phyloP scores from a whole-genome alignment of 1,140 invertebrate species.

The Mactra quadrangularis region DNA sequence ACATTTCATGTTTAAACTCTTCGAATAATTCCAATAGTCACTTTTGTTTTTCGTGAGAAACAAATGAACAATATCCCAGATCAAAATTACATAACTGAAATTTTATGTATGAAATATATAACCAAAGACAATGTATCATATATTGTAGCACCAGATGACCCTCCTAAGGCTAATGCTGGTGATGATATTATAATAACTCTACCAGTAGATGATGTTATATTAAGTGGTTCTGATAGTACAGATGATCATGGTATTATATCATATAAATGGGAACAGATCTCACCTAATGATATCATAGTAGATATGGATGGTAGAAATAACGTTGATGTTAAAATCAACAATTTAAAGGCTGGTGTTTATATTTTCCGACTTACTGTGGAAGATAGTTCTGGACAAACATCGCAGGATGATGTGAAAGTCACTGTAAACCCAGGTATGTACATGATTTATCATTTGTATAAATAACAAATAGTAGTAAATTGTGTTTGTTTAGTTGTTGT shows the following conservation, averaged over 20 bases:
- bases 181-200: slow-evolving; percentile 9
- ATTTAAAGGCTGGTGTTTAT: slow-evolving; percentile 22
- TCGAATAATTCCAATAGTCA: no score
- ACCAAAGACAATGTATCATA: no score
- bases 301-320: not conserved
- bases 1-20: no score
- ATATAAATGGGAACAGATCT: slow-evolving; percentile 12
- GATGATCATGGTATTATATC: slow-evolving; percentile 31
- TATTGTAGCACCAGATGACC: slow-evolving; percentile 26
- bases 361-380: slow-evolving; percentile 22
- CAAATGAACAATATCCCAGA: no score
- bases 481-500: not conserved
- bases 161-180: slow-evolving; percentile 36
- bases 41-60: no score
- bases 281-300: not conserved
- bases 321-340: not conserved
- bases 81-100: no score
- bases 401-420: not conserved
- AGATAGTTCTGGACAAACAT: slow-evolving; percentile 17
- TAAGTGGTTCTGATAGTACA: slow-evolving; percentile 20
- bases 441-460: not conserved
- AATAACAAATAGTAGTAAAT: not conserved
- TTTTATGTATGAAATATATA: no score
- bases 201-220: not conserved
- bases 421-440: slow-evolving; percentile 20